A percentile compares a stretch with the other conserved stretches of the same genome.
phyloP scores from a whole-genome alignment of 1,140 invertebrate species.

The Megalonaias nervosa region DNA sequence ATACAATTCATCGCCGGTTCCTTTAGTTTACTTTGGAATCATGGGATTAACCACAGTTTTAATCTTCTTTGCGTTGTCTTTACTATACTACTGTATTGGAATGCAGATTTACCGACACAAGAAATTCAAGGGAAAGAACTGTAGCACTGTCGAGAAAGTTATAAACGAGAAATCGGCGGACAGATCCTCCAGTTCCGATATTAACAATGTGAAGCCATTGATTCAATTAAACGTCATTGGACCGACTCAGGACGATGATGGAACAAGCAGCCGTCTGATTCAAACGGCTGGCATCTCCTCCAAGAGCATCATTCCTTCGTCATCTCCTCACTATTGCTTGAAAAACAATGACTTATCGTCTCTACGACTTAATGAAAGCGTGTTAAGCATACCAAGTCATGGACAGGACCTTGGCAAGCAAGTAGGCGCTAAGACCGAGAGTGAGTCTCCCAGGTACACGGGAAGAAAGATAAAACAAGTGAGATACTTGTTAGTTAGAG shows the following conservation, averaged over 20 bases:
- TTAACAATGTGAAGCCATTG: too few species aligned
- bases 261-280: too few species aligned
- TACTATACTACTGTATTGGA: constrained; percentile 31
- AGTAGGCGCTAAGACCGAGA: neutral
- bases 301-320: too few species aligned
- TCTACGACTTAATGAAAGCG: neutral
- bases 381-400: neutral
- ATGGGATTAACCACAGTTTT: constrained; percentile 12
- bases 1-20: constrained; percentile 12
- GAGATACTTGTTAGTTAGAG: constrained; percentile 1
- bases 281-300: too few species aligned
- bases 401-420: neutral
- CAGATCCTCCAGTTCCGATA: neutral
- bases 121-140: constrained; percentile 5
- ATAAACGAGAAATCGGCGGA: neutral
- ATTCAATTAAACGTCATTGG: too few species aligned
- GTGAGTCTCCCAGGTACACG: neutral
- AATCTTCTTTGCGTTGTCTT: constrained; percentile 15
- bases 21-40: constrained; percentile 17
- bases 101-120: constrained; percentile 19
- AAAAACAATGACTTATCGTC: neutral
- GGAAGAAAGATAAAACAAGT: neutral
- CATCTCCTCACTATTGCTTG: neutral
- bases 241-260: too few species aligned
- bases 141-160: neutral